Evolutionary conservation across 2,113 vertebrate genomes (phyloP).

Genomic region (Cyrtonyx montezumae): DNA sequence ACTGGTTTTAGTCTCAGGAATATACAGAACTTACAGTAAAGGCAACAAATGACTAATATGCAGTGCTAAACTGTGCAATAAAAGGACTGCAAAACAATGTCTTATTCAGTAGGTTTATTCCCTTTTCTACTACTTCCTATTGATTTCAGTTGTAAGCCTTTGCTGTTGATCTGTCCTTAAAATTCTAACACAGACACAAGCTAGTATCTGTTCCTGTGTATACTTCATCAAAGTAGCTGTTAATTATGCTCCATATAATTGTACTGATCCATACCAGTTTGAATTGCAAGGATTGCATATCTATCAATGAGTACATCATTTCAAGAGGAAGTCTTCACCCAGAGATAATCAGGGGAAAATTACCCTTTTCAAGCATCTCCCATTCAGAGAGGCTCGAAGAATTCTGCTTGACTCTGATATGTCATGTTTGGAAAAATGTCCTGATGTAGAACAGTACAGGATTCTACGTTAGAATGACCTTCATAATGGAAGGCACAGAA

Average conservation of each 20-base stretch:
- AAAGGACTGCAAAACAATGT: not conserved
- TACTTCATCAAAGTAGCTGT: not conserved
- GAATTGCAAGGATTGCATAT: not conserved
- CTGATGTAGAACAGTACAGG: not conserved
- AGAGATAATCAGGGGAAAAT: not conserved
- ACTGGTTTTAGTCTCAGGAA: not conserved
- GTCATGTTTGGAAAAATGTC: not conserved
- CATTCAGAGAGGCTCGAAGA: not conserved
- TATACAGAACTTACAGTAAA: not conserved
- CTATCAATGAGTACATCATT: not conserved
- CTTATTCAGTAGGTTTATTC: not conserved
- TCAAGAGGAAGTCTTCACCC: not conserved
- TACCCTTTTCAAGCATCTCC: not conserved
- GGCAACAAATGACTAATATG: not conserved
- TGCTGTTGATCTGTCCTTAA: not conserved
- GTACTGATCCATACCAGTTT: not conserved
- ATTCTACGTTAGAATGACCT: not conserved
- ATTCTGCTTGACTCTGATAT: not conserved
- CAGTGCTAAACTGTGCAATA: not conserved
- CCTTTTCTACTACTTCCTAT: not conserved
- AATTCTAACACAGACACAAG: not conserved
- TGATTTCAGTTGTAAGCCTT: not conserved
- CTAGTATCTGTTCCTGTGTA: not conserved
- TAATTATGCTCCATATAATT: not conserved
- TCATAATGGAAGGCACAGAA: not conserved